Evolutionary conservation across 2,797 vertebrate species (phyloP), one percentile per base, ranked within the genome.

Genomic region (Uromys caudimaculatus): DNA sequence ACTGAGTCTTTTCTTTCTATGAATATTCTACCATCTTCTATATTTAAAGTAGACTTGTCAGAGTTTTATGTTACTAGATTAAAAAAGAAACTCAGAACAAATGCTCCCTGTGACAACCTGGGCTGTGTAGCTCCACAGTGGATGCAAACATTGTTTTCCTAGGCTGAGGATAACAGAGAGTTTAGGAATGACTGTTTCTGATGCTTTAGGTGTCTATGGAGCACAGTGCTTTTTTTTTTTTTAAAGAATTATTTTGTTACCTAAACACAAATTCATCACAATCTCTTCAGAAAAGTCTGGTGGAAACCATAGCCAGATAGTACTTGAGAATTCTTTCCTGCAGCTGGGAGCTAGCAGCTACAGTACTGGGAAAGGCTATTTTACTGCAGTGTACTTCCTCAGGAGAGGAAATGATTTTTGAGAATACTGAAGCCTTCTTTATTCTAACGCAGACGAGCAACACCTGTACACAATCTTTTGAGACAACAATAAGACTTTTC

Each of bases 401-500:
- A 27, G 89, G 95, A 97, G 96, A 97, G 97, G 97, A 97, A 98
- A 97, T 96, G 90, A 96, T 97, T 97, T 97, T 71, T 87, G 96
- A 96, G 97, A 95, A 97, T 92, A 97, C 97, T 97, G 95, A 97
- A 97, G 88, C 73, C 97, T 97, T 97, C 94, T 73, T 85, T 89
- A 95, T 87, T 92, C 95, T 87, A 95, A 93, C 62, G 89, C 81
- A 83, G 96, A 91, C 96, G 82, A 93, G 94, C 73, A 91, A 95
- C 96, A 97, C 96, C 97, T 96, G 96, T 97, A 93, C 84, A 96
- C 95, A 78, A 97, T 96, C 97, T 97, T 96, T 95, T 93, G 93
- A 95, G 97, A 97, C 97, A 97, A 97, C 96, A 98, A 94, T 97
- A 94, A 97, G 95, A 97, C 95, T 96, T 97, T 97, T 96, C 94